Evolutionary conservation across 2,113 vertebrate species (phyloP), one percentile per base, ranked within the genome.

Genomic region (Cottus gobio): DNA sequence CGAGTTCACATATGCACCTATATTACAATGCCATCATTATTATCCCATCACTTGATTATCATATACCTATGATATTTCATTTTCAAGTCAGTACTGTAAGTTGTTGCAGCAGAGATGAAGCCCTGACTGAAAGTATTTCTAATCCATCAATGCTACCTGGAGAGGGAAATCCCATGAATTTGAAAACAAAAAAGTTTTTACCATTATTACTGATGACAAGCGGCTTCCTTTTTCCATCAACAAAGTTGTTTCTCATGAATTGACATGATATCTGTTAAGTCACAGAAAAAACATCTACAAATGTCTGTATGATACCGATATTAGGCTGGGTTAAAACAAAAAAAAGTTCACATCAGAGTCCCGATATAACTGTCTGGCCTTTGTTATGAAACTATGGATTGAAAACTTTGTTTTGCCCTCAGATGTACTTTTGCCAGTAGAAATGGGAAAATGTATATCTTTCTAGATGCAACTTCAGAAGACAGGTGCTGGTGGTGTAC

Each of bases 401-500:
- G 58, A 82, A 79, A 15, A 42, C n/a, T 67, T 68, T 15, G 3
- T 65, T 83, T 72, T 64, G 16, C 75, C 68, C 75, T 80, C 79
- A 66, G 70, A 86, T 70, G 77, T 84, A 84, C 75, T 78, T 86
- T 88, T 86, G 69, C 77, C 85, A 67, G 83, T 82, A 77, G 78
- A 89, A 86, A 87, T n/a, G 79, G 87, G 80, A 87, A 87, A 83
- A 57, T 31, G 44, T 83, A 77, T 57, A 39, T 91, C 80, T 80
- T 80, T 79, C 72, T 79, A 87, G 77, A 82, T 84, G 75, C 80
- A 87, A 90, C 63, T 87, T 85, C 73, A 83, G 76, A 89, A 72
- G 84, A 82, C 85, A n/a, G 85, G 75, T 89, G 77, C 90, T 89
- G 89, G 84, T 89, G 83, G 77, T 90, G 83, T 87, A 84, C 77